A percentile compares a stretch with the other conserved stretches of the same genome.
Conservation (phyloP, 2,113 vertebrate genomes). For the Dipodomys merriami region DNA sequence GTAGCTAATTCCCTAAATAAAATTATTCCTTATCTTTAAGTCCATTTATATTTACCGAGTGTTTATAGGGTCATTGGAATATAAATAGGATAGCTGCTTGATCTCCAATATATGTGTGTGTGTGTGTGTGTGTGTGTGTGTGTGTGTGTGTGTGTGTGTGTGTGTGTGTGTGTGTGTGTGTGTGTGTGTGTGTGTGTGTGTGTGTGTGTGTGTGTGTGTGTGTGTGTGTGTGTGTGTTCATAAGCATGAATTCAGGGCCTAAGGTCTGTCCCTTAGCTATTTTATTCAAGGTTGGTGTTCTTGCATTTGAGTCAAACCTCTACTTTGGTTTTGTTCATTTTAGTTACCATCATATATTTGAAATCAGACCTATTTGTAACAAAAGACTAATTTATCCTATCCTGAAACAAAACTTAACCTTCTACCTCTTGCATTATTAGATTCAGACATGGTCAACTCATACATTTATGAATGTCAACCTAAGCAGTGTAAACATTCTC, state of each 20-base stretch:
- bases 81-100: background rate
- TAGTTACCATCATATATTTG: conserved; percentile 4
- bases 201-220: too few relatives aligned
- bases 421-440: background rate
- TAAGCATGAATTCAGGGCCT: too few relatives aligned
- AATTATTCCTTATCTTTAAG: background rate
- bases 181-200: too few relatives aligned
- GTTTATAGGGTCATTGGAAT: background rate
- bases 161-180: background rate
- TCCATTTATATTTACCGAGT: background rate
- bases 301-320: too few relatives aligned
- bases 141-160: background rate
- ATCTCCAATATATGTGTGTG: background rate
- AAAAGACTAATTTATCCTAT: conserved; percentile 12
- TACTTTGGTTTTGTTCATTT: background rate
- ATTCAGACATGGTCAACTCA: background rate
- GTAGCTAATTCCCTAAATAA: background rate
- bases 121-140: too few relatives aligned
- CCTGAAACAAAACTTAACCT: background rate
- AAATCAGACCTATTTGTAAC: background rate
- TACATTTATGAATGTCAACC: background rate
- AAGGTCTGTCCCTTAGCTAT: too few relatives aligned
- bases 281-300: too few relatives aligned
- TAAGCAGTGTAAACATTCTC: background rate
- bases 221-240: too few relatives aligned